Conservation (phyloP, 1,140 invertebrate species). For the Lamellibrachia luymesi region DNA sequence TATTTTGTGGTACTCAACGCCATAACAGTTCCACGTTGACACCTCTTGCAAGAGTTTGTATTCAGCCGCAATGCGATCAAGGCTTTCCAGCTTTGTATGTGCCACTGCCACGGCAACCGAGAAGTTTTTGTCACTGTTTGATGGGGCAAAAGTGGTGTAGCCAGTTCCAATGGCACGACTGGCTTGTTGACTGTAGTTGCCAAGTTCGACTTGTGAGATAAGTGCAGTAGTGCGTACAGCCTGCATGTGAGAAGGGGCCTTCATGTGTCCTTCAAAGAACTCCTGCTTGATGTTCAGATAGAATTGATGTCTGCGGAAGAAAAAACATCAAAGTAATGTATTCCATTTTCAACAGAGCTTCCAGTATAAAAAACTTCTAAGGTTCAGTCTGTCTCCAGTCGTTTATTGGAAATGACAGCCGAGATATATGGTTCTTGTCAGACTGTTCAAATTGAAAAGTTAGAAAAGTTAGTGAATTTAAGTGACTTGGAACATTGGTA, state of each 20-base stretch:
- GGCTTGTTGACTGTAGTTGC: slow-evolving; percentile 55
- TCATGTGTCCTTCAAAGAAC: slow-evolving; percentile 66
- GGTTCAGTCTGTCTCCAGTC: not conserved
- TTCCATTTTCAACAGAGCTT: not conserved
- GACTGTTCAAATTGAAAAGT: not conserved
- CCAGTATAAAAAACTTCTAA: not conserved
- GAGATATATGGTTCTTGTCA: not conserved
- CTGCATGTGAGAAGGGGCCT: slow-evolving; percentile 68
- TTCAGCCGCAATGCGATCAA: slow-evolving; percentile 66
- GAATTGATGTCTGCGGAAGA: slow-evolving; percentile 11
- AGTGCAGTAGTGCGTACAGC: slow-evolving; percentile 70
- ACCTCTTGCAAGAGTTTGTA: slow-evolving; percentile 80
- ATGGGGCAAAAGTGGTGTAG: slow-evolving; percentile 18
- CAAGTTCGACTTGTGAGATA: slow-evolving; percentile 71
- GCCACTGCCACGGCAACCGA: slow-evolving; percentile 35
- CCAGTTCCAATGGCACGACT: slow-evolving; percentile 14
- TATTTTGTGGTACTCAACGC: slow-evolving; percentile 78
- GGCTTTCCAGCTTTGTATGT: slow-evolving; percentile 50
- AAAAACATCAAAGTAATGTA: not conserved
- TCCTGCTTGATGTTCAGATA: slow-evolving; percentile 13
- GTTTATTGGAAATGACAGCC: not conserved
- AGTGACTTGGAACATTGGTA: not conserved
- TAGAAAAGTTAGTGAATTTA: not conserved
- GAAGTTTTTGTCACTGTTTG: slow-evolving; percentile 25
- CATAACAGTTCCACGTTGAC: slow-evolving; percentile 74